These are phyloP conservation scores for Balaeniceps rex DNA, from an alignment of 2,113 vertebrate genomes.

Conservation along the genomic window DNA sequence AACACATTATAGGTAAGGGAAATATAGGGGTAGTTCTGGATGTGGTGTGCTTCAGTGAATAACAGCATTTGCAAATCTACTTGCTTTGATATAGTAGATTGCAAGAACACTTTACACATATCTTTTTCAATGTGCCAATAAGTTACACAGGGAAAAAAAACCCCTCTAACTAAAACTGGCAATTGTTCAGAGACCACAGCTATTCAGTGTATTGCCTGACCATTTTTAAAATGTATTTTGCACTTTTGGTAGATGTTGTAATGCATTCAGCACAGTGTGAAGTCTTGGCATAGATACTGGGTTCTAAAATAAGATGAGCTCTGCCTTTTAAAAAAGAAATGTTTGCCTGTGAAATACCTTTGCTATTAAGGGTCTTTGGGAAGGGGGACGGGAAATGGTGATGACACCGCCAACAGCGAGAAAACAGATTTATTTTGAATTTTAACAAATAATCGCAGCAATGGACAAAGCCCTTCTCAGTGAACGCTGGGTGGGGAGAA, in stretches of 20 bases:
- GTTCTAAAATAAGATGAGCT: conserved; percentile 52
- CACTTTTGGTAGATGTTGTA: conserved; percentile 59
- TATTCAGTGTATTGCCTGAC: conserved; percentile 38
- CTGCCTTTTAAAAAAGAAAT: conserved; percentile 22
- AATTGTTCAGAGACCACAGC: conserved; percentile 36
- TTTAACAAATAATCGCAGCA: not conserved
- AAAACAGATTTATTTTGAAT: not conserved
- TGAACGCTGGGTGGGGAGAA: not conserved
- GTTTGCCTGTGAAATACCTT: conserved; percentile 45
- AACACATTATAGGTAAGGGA: not conserved
- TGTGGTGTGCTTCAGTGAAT: not conserved
- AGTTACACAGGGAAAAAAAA: not conserved
- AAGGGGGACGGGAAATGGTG: not conserved
- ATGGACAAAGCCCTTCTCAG: not conserved
- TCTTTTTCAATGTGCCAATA: conserved; percentile 10
- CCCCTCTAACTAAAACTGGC: not conserved
- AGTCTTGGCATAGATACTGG: conserved; percentile 45
- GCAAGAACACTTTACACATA: not conserved
- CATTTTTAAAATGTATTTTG: conserved; percentile 52
- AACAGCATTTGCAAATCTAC: conserved; percentile 24
- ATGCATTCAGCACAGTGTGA: conserved; percentile 63
- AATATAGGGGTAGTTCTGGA: not conserved
- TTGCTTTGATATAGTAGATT: conserved; percentile 41
- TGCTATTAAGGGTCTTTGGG: conserved; percentile 10
- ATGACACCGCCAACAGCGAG: not conserved